These are phyloP conservation scores for Anser brachyrhynchus DNA, from an alignment of 2,113 vertebrate species.

Conservation along the genomic window DNA sequence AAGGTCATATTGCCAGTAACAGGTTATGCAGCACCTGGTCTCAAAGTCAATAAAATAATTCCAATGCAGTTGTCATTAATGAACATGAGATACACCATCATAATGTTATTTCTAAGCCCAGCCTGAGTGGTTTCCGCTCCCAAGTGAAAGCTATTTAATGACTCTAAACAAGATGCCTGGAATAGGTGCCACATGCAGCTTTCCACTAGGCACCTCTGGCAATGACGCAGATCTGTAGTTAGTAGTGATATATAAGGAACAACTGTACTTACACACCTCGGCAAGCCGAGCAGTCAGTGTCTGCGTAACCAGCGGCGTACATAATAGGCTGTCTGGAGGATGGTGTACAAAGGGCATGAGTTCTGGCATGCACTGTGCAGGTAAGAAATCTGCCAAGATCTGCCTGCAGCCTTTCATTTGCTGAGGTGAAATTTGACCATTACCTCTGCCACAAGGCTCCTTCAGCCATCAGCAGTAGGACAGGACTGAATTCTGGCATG, in stretches of 20 bases:
- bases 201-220: not conserved
- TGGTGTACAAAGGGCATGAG: not conserved
- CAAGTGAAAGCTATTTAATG: fast-evolving
- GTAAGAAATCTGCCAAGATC: not conserved
- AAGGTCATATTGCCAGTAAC: not conserved
- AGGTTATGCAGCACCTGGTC: not conserved
- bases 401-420: not conserved
- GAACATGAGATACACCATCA: not conserved
- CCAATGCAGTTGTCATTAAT: not conserved
- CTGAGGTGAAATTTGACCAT: fast-evolving
- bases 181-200: not conserved
- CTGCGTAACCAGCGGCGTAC: fast-evolving
- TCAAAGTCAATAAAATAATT: not conserved
- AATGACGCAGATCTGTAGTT: not conserved
- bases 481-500: not conserved
- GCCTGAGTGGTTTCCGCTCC: not conserved
- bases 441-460: not conserved
- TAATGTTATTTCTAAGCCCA: not conserved
- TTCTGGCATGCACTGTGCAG: not conserved
- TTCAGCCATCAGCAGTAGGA: not conserved
- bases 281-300: not conserved
- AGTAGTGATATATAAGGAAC: not conserved
- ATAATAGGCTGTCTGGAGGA: fast-evolving
- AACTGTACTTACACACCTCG: no score
- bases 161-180: not conserved